Base-by-base conservation (phyloP, 2,797 vertebrate genomes). In the Psittacula echo region DNA sequence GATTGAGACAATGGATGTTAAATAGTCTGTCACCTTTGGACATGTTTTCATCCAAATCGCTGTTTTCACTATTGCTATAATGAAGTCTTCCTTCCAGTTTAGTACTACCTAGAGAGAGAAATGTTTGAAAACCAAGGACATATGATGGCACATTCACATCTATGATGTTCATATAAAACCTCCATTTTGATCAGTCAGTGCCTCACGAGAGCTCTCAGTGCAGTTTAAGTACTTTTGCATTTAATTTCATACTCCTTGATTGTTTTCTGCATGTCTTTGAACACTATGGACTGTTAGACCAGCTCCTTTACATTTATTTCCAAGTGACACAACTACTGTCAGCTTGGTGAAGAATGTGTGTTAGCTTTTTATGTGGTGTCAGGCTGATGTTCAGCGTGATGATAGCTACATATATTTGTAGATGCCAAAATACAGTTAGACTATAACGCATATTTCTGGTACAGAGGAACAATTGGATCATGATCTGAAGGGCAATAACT, bases 301-400 rank as follows among this genome's bases (percentile, higher is more conserved):
- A 64, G 6, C 42, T 76, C 29, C 18, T 75, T 85, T 1, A 0
- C 2, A 0, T 66, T 42, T 81, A 30, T 70, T 95, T 73, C 13
- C 50, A 84, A 65, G 48, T 62, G 70, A 58, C 30, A 24, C 30
- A 64, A 3, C 30, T 26, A 3, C 32, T 83, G 26, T 34, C 22
- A 78, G 22, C 9, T 48, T 73, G n/a, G 26, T 81, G 73, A 78
- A 45, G 34, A 65, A 41, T 72, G 7, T 16, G 13, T 16, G 13
- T 42, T 85, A 66, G 20, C 66, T 87, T 42, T 34, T 66, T 77
- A 32, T 60, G 20, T 92, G 62, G n/a, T 92, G 58, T 78, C 71
- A 90, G 87, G 22, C 76, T 91, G 62, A 48, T 1, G 4, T 50
- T 89, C 68, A 64, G 65, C 26, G 23, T 86, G 53, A 71, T 68